A percentile compares a stretch with the other conserved stretches of the same genome.
phyloP scores from a whole-genome alignment of 37 sponge, comb jelly and placozoan genomes.

The Theonella swinhoei region DNA sequence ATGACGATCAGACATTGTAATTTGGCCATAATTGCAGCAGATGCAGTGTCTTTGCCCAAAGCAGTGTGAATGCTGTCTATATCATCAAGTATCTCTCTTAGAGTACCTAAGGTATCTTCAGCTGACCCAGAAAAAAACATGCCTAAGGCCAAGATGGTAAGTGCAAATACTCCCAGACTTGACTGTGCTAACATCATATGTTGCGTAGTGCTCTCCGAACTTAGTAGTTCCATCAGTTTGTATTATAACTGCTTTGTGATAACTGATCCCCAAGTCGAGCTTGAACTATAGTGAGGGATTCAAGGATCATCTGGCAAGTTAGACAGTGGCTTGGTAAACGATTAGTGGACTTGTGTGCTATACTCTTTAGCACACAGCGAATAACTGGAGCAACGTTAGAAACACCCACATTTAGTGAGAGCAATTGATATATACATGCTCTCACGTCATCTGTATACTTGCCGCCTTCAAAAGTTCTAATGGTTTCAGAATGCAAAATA shows the following conservation, averaged over 20 bases:
- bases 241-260: not conserved
- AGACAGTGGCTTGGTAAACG: conserved; percentile 17
- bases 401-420: conserved; percentile 54
- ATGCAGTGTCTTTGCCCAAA: conserved; percentile 1
- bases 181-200: conserved; percentile 5
- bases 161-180: not conserved
- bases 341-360: conserved; percentile 15
- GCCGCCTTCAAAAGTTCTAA: conserved; percentile 32
- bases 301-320: conserved; percentile 18
- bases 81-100: conserved; percentile 47
- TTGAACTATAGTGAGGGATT: conserved; percentile 19
- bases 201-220: conserved; percentile 29
- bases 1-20: not conserved
- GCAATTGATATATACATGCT: conserved; percentile 39
- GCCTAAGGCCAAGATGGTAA: conserved; percentile 25
- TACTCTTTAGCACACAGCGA: conserved; percentile 13
- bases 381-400: conserved; percentile 22
- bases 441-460: conserved; percentile 42
- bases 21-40: not conserved
- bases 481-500: not conserved
- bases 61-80: conserved; percentile 13
- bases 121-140: conserved; percentile 54
- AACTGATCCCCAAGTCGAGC: conserved; percentile 39
- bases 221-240: conserved; percentile 51
- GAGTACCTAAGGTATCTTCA: conserved; percentile 27